Evolutionary conservation across 2,113 vertebrate genomes (phyloP).

Genomic region (Callocephalon fimbriatum): DNA sequence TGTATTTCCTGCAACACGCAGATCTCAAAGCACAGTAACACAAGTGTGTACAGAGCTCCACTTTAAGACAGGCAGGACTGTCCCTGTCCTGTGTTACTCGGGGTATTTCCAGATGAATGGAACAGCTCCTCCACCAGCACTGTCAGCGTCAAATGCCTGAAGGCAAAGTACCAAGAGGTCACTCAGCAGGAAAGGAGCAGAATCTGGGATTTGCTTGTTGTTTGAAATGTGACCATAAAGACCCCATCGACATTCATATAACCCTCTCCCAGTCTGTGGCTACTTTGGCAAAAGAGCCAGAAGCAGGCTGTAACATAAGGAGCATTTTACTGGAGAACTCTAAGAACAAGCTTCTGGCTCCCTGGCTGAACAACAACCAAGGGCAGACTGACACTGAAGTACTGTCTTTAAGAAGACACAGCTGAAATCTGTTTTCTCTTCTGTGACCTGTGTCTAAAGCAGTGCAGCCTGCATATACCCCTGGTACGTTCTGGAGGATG

Average conservation of each 20-base stretch:
- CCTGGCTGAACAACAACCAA: too few species aligned
- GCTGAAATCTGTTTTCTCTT: background rate
- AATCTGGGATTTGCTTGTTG: accelerated
- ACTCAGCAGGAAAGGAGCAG: background rate
- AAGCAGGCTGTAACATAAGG: accelerated
- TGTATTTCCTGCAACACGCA: accelerated
- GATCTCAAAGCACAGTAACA: background rate
- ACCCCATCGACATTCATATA: accelerated
- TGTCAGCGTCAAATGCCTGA: background rate
- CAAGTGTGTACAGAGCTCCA: accelerated
- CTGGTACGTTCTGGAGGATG: background rate
- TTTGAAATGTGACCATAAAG: background rate
- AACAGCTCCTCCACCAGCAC: background rate
- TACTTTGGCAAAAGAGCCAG: background rate
- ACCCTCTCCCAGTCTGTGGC: accelerated
- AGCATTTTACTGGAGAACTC: accelerated
- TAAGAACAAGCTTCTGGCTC: background rate
- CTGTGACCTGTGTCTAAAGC: background rate
- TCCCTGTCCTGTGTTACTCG: background rate
- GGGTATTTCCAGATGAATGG: background rate
- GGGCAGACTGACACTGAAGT: background rate
- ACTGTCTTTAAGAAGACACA: accelerated
- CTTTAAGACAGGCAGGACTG: background rate
- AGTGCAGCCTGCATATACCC: accelerated
- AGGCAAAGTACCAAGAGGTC: background rate